These are phyloP conservation scores for Enteromius unitaeniatus DNA, from an alignment of 2,797 vertebrate species.

Conservation along the genomic window DNA sequence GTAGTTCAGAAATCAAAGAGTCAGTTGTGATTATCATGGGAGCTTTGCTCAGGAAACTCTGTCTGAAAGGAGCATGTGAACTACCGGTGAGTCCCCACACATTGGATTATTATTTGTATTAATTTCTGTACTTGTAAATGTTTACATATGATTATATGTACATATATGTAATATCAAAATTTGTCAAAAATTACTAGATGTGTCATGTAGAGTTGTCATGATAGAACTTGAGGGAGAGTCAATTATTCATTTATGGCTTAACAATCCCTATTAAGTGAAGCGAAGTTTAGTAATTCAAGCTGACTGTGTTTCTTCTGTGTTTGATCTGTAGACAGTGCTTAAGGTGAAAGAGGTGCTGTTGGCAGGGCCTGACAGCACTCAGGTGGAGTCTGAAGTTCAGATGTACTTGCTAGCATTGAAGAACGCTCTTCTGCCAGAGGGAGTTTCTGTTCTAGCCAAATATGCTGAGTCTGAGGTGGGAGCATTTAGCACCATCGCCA, in stretches of 20 bases:
- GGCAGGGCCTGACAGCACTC: slow-evolving; percentile 82
- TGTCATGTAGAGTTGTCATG: background rate
- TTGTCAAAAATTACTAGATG: background rate
- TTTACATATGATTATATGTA: background rate
- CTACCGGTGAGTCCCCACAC: slow-evolving; percentile 82
- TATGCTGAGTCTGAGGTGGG: slow-evolving; percentile 87
- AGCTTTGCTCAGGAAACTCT: slow-evolving; percentile 89
- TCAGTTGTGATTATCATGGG: slow-evolving; percentile 92
- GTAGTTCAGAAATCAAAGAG: slow-evolving; percentile 90
- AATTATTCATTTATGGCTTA: background rate
- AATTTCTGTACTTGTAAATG: background rate
- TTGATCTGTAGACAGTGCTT: slow-evolving; percentile 80
- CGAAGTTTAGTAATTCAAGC: background rate
- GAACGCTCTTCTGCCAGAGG: slow-evolving; percentile 91
- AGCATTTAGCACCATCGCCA: slow-evolving; percentile 83
- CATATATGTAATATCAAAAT: background rate
- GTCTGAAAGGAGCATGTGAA: slow-evolving; percentile 86
- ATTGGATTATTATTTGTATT: background rate
- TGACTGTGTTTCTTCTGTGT: background rate
- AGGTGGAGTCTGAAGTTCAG: slow-evolving; percentile 82
- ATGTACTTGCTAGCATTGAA: slow-evolving; percentile 93
- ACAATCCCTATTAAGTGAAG: background rate
- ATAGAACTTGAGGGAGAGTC: background rate
- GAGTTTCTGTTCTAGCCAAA: slow-evolving; percentile 87
- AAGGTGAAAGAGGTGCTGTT: slow-evolving; percentile 91